Percentiles rank a stretch among this genome's conserved stretches.
phyloP scores from a whole-genome alignment of 2,888 invertebrate genomes.

The Aspidiotus rigidus region DNA sequence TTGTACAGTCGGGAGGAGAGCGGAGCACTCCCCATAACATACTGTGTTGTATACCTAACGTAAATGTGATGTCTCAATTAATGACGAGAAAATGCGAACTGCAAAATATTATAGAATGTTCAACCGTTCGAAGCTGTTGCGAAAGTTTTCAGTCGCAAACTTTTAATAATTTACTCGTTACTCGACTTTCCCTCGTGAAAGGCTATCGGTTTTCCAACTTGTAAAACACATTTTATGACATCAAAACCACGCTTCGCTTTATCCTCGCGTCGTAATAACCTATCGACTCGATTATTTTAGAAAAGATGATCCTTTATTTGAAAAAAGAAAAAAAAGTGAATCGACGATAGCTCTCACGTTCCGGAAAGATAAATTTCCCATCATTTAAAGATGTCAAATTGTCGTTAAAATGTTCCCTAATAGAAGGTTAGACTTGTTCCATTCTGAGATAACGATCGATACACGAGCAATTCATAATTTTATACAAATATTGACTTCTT shows the following conservation, averaged over 20 bases:
- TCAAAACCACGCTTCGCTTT: too few relatives aligned
- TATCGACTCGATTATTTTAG: too few relatives aligned
- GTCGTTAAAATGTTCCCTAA: background rate
- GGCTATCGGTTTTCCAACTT: too few relatives aligned
- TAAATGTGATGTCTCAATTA: conserved; percentile 31
- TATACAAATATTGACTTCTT: too few relatives aligned
- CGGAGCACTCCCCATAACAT: too few relatives aligned
- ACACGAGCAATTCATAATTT: too few relatives aligned
- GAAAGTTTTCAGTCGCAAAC: conserved; percentile 23
- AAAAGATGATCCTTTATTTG: background rate
- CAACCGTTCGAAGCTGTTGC: conserved; percentile 21
- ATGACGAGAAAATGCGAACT: conserved; percentile 25
- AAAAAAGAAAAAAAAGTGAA: background rate
- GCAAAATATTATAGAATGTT: conserved; percentile 14
- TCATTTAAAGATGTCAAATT: background rate
- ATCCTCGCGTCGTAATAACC: too few relatives aligned
- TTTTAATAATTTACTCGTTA: conserved; percentile 20
- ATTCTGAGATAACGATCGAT: too few relatives aligned
- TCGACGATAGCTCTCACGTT: background rate
- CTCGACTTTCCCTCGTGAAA: too few relatives aligned
- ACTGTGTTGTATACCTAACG: conserved; percentile 3
- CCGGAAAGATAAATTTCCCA: conserved; percentile 1
- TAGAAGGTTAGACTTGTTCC: too few relatives aligned
- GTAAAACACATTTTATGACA: too few relatives aligned
- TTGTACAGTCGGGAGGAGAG: conserved; percentile 11